These are phyloP conservation scores for Chaunax sp. DNA, from an alignment of 2,797 vertebrate species.

Conservation along the genomic window DNA sequence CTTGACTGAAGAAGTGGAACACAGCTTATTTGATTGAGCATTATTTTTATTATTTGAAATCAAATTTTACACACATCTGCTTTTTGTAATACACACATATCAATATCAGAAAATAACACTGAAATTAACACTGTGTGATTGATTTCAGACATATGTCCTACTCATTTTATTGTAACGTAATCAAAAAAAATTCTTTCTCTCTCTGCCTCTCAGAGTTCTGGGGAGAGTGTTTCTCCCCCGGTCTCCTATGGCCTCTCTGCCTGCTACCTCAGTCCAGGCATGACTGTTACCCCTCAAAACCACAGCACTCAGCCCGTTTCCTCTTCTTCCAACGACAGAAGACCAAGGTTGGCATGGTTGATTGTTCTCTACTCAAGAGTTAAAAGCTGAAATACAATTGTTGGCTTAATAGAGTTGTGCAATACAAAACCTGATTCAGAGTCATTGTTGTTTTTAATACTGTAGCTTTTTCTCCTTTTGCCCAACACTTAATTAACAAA, in stretches of 20 bases:
- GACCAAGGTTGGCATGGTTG: conserved; percentile 58
- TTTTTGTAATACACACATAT: too few species aligned
- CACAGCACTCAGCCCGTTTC: conserved; percentile 40
- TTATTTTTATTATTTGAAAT: too few species aligned
- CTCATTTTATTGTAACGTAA: too few species aligned
- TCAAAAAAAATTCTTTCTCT: not conserved
- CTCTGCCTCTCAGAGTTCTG: conserved; percentile 23
- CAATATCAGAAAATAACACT: too few species aligned
- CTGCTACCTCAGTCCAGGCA: conserved; percentile 49
- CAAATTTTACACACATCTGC: too few species aligned
- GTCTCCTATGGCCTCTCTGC: conserved; percentile 45
- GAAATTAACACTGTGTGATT: too few species aligned
- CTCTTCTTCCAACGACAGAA: conserved; percentile 34
- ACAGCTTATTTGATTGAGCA: too few species aligned
- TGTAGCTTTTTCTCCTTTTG: not conserved
- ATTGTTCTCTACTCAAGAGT: conserved; percentile 11
- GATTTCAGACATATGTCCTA: too few species aligned
- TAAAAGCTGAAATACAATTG: conserved; percentile 1
- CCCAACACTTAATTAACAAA: too few species aligned
- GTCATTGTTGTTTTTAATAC: conserved; percentile 7
- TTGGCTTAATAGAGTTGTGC: too few species aligned
- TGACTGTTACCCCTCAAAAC: conserved; percentile 56
- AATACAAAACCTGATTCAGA: conserved; percentile 18
- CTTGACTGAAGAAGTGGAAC: too few species aligned
- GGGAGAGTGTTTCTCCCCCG: conserved; percentile 46